Evolutionary conservation across 1,140 invertebrate genomes (phyloP), one percentile per base, ranked within the genome.

Genomic region (Gonioctena quinquepunctata): DNA sequence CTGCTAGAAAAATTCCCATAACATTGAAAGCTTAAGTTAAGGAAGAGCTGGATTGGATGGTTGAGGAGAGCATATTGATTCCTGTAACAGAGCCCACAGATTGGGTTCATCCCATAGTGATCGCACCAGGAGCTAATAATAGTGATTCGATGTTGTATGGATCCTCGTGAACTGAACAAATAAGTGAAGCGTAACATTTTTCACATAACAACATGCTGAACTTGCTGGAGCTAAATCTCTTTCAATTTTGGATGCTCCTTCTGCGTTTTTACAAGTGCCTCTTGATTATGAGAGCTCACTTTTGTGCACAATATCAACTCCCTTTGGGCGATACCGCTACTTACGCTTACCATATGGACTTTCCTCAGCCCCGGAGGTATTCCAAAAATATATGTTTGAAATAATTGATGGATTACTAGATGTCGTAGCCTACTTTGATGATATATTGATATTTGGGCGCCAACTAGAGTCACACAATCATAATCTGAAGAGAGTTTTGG

Each of bases 221-320:
- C n/a, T n/a, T n/a, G n/a, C n/a, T n/a, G n/a, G n/a, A n/a, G n/a
- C n/a, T n/a, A n/a, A n/a, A n/a, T n/a, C n/a, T n/a, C n/a, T n/a
- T n/a, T n/a, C n/a, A n/a, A n/a, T n/a, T n/a, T 26, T 70, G 28
- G 62, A 66, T 66, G 69, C 69, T 2, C 63, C 63, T 7, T 50
- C 42, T 23, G 63, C 63, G n/a, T 65, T 65, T 52, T 16, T 50
- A 2, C 63, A 65, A 28, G 11, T 65, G 23, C 63, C 63, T 2
- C 21, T 65, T 2, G 63, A 65, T n/a, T 21, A 65, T 22, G 33
- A 49, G 23, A 65, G 63, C 16, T 65, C 57, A n/a, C 23, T 60
- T 6, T 21, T 65, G 18, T 65, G 63, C 49, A 65, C 63, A 3
- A 21, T 65, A 25, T 49, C 63, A 7, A 65, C 63, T 3, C 63